Conservation (phyloP, 1,140 invertebrate species). For the Phymastichus coffea region DNA sequence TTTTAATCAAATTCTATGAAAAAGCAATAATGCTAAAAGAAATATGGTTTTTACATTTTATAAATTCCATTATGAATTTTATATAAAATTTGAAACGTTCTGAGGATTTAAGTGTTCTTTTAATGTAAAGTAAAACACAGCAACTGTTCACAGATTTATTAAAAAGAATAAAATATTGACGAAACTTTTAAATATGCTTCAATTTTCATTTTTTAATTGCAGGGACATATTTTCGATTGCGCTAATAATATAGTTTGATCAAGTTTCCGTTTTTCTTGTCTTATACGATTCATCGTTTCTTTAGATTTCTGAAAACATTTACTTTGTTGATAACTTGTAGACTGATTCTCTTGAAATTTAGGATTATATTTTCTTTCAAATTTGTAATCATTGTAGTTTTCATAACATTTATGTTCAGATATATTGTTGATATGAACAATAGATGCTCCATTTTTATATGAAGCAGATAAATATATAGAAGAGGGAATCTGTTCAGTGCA, state of each 20-base stretch:
- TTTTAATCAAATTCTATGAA: too few species aligned
- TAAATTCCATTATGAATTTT: too few species aligned
- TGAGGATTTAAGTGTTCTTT: too few species aligned
- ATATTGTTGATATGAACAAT: conserved; percentile 3
- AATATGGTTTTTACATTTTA: too few species aligned
- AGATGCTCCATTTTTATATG: conserved; percentile 20
- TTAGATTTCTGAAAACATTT: not conserved
- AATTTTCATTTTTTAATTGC: conserved; percentile 2
- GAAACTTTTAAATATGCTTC: too few species aligned
- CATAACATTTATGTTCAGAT: too few species aligned
- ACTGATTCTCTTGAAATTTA: not conserved
- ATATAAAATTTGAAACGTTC: too few species aligned
- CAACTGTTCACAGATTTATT: too few species aligned
- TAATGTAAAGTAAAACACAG: too few species aligned
- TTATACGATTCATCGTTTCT: conserved; percentile 7
- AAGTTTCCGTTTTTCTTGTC: conserved; percentile 23
- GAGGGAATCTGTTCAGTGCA: not conserved
- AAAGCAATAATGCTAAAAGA: too few species aligned
- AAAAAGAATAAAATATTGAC: too few species aligned
- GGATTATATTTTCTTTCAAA: conserved; percentile 18
- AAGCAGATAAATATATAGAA: conserved; percentile 6
- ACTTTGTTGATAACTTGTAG: not conserved
- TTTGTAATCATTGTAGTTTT: too few species aligned
- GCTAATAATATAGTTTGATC: conserved; percentile 33
- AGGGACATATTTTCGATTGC: conserved; percentile 22